Evolutionary conservation across 2,113 vertebrate species (phyloP).

Genomic region (Plecotus auritus): DNA sequence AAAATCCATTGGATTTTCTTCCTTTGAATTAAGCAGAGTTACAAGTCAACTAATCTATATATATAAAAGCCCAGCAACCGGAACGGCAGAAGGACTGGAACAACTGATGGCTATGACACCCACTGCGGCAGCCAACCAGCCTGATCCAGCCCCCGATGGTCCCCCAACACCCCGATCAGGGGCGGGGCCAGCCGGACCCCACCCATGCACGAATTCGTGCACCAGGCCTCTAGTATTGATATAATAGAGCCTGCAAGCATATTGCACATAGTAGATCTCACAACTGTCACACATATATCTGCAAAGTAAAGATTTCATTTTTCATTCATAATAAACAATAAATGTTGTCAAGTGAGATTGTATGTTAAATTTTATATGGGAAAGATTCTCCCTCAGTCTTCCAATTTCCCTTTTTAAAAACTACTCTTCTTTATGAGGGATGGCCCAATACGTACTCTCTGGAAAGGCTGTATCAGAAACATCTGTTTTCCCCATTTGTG

Average conservation of each 20-base stretch:
- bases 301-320: background rate
- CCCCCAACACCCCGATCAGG: too few relatives aligned
- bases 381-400: background rate
- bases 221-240: too few relatives aligned
- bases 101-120: too few relatives aligned
- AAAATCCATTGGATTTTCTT: background rate
- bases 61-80: too few relatives aligned
- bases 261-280: background rate
- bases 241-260: background rate
- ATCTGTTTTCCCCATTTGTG: background rate
- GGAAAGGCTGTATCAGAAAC: background rate
- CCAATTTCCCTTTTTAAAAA: background rate
- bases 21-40: background rate
- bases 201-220: too few relatives aligned
- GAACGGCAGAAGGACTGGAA: too few relatives aligned
- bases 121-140: too few relatives aligned
- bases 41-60: background rate
- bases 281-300: background rate
- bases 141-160: too few relatives aligned
- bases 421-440: background rate
- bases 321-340: background rate
- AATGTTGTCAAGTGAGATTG: background rate
- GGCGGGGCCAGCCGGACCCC: too few relatives aligned
- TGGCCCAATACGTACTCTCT: background rate
- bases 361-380: background rate